A percentile compares a stretch with the other conserved stretches of the same genome.
phyloP scores from a whole-genome alignment of 1,140 invertebrate genomes.

The Hycleus phaleratus region DNA sequence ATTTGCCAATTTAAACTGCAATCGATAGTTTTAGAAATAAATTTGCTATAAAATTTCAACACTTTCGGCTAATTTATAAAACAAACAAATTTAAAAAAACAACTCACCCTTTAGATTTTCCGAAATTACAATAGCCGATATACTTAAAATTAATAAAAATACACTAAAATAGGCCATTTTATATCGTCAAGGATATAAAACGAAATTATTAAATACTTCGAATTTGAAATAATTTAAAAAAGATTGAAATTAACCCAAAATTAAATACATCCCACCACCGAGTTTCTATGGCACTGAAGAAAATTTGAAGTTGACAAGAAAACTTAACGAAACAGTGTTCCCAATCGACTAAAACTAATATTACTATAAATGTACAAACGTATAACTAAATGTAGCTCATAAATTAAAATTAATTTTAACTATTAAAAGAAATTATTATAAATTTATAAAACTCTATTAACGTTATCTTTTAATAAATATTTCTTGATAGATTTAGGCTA shows the following conservation, averaged over 20 bases:
- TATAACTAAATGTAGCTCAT: too few species aligned
- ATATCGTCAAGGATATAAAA: too few species aligned
- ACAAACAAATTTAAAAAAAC: neutral
- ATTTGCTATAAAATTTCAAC: neutral
- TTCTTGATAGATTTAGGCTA: too few species aligned
- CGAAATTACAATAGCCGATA: conserved; percentile 1
- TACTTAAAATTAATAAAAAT: neutral
- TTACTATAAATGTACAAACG: too few species aligned
- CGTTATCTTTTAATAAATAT: too few species aligned
- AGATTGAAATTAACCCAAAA: conserved; percentile 1
- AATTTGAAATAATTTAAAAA: neutral
- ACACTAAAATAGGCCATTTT: neutral
- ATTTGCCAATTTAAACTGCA: neutral
- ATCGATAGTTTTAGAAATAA: neutral
- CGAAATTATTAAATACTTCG: neutral
- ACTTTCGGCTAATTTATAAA: neutral
- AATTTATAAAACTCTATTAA: too few species aligned
- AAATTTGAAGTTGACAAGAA: too few species aligned
- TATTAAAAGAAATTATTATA: too few species aligned
- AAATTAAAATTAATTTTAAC: too few species aligned
- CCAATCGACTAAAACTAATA: too few species aligned
- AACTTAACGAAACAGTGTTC: too few species aligned
- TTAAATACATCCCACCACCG: conserved; percentile 2
- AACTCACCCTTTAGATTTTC: conserved; percentile 1
- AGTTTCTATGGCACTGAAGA: conserved; percentile 5